A percentile compares a stretch with the other conserved stretches of the same genome.
Conservation (phyloP, 2,888 invertebrate species). For the Eremobia ochroleuca region DNA sequence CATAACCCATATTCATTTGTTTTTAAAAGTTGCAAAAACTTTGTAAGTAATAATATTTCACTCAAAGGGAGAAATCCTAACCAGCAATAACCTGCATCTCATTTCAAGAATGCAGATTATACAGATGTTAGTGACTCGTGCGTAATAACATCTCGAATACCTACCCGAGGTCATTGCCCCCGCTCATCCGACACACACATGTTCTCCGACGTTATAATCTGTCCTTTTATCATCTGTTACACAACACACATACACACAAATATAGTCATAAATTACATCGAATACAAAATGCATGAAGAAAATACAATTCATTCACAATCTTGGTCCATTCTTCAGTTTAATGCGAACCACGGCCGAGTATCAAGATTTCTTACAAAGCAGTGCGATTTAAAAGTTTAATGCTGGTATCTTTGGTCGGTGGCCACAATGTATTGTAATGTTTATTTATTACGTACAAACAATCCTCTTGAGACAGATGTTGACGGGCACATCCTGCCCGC, state of each 20-base stretch:
- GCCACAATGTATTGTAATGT: conserved; percentile 77
- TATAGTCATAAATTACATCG: conserved; percentile 61
- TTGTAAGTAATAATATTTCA: not conserved
- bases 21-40: conserved; percentile 11
- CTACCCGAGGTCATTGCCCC: conserved; percentile 75
- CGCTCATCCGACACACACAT: conserved; percentile 71
- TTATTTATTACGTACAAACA: conserved; percentile 78
- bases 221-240: conserved; percentile 61
- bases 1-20: conserved; percentile 4
- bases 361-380: conserved; percentile 69
- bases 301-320: conserved; percentile 75
- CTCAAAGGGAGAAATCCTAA: conserved; percentile 38
- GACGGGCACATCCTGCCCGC: conserved; percentile 78
- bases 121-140: conserved; percentile 64
- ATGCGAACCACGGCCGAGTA: conserved; percentile 65
- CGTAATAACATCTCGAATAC: conserved; percentile 64
- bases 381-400: conserved; percentile 78
- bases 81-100: conserved; percentile 41
- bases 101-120: conserved; percentile 58
- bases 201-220: conserved; percentile 73
- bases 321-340: conserved; percentile 70
- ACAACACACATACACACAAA: conserved; percentile 42
- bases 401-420: conserved; percentile 55
- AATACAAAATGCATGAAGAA: conserved; percentile 69
- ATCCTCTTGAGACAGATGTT: conserved; percentile 69